Conservation (phyloP, 2,113 vertebrate species). For the Apus apus region DNA sequence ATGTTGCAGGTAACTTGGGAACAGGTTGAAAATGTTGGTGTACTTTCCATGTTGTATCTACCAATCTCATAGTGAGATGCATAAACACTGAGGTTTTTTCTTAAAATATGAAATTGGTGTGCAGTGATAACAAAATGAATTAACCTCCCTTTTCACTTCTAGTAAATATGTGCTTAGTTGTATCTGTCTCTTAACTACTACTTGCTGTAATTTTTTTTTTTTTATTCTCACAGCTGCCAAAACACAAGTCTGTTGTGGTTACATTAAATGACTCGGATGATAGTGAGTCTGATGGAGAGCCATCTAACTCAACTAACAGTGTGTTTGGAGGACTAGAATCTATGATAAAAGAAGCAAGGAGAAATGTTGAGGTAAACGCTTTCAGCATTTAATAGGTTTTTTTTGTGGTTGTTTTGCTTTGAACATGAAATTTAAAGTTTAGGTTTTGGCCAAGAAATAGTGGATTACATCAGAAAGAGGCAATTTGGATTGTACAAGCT, state of each 20-base stretch:
- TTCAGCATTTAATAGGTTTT: background rate
- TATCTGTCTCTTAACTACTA: background rate
- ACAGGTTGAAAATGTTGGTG: background rate
- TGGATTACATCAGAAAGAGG: background rate
- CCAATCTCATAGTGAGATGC: background rate
- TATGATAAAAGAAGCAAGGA: slow-evolving; percentile 97
- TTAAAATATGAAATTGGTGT: background rate
- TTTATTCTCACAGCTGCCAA: slow-evolving; percentile 81
- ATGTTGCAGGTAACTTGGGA: background rate
- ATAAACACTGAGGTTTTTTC: background rate
- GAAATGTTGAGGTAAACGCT: slow-evolving; percentile 90
- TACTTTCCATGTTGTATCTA: background rate
- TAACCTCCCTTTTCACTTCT: background rate
- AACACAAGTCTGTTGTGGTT: slow-evolving; percentile 95
- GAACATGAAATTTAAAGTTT: background rate
- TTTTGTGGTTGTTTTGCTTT: background rate
- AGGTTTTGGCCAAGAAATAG: background rate
- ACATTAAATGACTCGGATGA: slow-evolving; percentile 92
- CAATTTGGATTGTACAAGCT: background rate
- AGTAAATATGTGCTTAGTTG: background rate
- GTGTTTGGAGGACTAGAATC: slow-evolving; percentile 95
- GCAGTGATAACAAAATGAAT: background rate
- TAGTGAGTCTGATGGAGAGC: slow-evolving; percentile 91
- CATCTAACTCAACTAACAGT: slow-evolving; percentile 75
- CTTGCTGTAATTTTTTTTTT: background rate